A percentile compares a stretch with the other conserved stretches of the same genome.
Conservation (phyloP, 2,113 vertebrate genomes). For the Oreochromis tanganicae region DNA sequence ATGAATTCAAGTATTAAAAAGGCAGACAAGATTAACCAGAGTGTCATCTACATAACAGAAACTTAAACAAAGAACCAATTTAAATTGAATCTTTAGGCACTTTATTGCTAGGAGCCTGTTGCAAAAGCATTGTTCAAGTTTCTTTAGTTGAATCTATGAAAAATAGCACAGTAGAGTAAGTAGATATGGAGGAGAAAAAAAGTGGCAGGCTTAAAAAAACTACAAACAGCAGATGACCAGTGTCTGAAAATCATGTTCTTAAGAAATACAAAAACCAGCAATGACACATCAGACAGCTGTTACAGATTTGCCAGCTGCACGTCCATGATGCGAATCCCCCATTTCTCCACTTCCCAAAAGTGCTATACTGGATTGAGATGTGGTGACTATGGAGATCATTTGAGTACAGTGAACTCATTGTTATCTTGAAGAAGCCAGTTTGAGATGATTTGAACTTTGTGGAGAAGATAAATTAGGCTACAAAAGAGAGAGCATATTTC, state of each 20-base stretch:
- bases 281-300: neutral
- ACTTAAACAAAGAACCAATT: neutral
- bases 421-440: neutral
- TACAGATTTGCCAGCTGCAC: neutral
- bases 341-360: neutral
- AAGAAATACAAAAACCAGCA: neutral
- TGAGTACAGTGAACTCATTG: neutral
- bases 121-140: neutral
- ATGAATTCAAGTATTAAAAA: neutral
- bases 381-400: neutral
- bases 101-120: neutral
- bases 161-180: neutral
- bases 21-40: neutral
- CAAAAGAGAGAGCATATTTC: neutral
- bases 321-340: neutral
- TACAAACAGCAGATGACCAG: neutral
- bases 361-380: neutral
- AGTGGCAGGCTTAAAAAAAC: neutral
- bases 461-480: neutral
- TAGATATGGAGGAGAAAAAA: neutral
- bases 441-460: neutral
- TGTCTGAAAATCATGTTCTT: neutral
- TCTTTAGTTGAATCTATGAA: neutral
- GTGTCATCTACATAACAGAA: neutral
- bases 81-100: neutral